These are phyloP conservation scores for Glossophaga mutica DNA, from an alignment of 2,797 vertebrate species.

Conservation along the genomic window DNA sequence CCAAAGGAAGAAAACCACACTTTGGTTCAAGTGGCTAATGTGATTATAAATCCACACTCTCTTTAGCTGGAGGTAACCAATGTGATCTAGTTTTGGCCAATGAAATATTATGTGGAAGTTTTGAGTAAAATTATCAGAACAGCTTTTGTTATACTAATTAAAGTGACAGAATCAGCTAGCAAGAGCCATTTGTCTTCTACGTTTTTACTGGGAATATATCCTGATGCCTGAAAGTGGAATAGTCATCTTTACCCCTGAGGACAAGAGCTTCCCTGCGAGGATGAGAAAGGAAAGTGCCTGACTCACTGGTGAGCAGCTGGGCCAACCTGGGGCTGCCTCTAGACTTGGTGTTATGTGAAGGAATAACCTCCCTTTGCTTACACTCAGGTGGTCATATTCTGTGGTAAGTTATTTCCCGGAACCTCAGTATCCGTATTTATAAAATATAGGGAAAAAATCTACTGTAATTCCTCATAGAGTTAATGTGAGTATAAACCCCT, in stretches of 20 bases:
- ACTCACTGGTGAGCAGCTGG: neutral
- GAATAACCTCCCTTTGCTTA: neutral
- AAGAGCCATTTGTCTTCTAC: neutral
- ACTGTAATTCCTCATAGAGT: neutral
- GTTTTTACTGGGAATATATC: neutral
- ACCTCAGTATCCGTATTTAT: neutral
- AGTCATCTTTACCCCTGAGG: neutral
- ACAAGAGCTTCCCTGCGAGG: rapidly evolving
- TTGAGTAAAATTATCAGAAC: neutral
- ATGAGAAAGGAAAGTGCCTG: neutral
- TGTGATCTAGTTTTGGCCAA: neutral
- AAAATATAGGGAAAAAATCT: neutral
- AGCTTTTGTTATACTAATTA: neutral
- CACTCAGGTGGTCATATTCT: neutral
- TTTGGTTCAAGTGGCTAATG: neutral
- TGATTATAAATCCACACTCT: neutral
- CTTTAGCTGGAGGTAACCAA: neutral
- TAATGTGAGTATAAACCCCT: neutral
- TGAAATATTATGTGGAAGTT: neutral
- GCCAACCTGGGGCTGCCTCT: neutral
- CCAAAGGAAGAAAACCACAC: neutral
- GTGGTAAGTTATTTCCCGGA: neutral
- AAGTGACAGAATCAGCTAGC: neutral
- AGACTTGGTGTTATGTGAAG: rapidly evolving
- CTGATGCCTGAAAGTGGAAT: neutral